A percentile compares a stretch with the other conserved stretches of the same genome.
Conservation (phyloP, 2,888 invertebrate genomes). For the Empis livida region DNA sequence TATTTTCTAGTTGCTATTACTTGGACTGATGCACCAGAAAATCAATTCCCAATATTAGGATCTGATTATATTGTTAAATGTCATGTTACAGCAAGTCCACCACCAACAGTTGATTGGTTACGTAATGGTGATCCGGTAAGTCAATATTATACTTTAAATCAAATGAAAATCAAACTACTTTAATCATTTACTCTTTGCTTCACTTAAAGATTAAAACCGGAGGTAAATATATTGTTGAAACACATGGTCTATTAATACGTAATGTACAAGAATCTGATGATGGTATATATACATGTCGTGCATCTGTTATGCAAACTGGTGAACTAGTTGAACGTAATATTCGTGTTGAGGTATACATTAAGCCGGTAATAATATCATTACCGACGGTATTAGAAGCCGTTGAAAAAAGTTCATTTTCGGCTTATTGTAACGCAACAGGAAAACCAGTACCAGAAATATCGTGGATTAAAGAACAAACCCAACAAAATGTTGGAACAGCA, state of each 20-base stretch:
- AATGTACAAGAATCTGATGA: constrained; percentile 71
- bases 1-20: constrained; percentile 59
- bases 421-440: constrained; percentile 65
- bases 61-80: constrained; percentile 67
- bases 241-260: constrained; percentile 63
- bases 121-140: constrained; percentile 57
- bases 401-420: constrained; percentile 65
- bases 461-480: constrained; percentile 66
- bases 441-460: constrained; percentile 73
- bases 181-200: no score
- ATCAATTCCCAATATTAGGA: constrained; percentile 68
- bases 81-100: constrained; percentile 71
- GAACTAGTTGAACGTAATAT: constrained; percentile 65
- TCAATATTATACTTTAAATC: constrained; percentile 9
- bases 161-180: no score
- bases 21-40: constrained; percentile 72
- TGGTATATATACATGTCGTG: constrained; percentile 75
- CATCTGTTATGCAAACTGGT: constrained; percentile 71
- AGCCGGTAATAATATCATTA: constrained; percentile 56
- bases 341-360: constrained; percentile 65
- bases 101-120: constrained; percentile 76
- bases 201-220: constrained; percentile 46
- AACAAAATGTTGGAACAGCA: constrained; percentile 56
- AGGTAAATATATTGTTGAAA: constrained; percentile 58
- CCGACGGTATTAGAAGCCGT: constrained; percentile 51